A percentile compares a stretch with the other conserved stretches of the same genome.
Conservation (phyloP, 2,888 invertebrate species). For the Platypus cylindrus region DNA sequence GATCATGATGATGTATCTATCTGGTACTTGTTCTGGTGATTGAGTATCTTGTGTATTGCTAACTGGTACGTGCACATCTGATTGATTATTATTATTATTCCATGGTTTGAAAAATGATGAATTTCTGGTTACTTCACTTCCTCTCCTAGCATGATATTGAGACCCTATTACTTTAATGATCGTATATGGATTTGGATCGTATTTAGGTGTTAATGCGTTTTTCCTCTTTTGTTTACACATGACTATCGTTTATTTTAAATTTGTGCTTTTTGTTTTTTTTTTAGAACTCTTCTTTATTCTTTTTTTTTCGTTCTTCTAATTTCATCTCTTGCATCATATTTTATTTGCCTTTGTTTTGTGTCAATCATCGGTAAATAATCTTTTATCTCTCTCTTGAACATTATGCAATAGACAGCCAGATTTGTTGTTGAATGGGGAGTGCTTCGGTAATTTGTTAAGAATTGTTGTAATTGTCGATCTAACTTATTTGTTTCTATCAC, state of each 20-base stretch:
- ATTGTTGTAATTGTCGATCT: conserved; percentile 5
- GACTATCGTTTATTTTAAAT: conserved; percentile 9
- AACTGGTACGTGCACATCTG: no score
- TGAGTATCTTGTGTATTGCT: no score
- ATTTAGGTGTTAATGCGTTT: conserved; percentile 3
- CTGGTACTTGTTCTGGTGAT: no score
- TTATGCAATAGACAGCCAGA: conserved; percentile 4
- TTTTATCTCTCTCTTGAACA: conserved; percentile 9
- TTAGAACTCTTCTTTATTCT: no score
- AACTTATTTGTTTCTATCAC: conserved; percentile 3
- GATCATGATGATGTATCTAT: no score
- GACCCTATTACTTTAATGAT: conserved; percentile 5
- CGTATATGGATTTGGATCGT: conserved; percentile 6
- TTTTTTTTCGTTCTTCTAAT: no score
- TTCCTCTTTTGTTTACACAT: conserved; percentile 5
- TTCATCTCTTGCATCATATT: no score
- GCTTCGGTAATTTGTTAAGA: conserved; percentile 10
- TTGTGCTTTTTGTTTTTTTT: no score
- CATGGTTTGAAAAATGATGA: conserved; percentile 7
- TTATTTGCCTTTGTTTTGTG: background rate
- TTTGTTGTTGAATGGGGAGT: conserved; percentile 8
- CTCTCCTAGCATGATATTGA: conserved; percentile 3
- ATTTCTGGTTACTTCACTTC: background rate
- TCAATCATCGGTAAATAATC: conserved; percentile 4
- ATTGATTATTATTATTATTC: no score